phyloP scores from a whole-genome alignment of 2,888 invertebrate genomes.

The Homarus gammarus region DNA sequence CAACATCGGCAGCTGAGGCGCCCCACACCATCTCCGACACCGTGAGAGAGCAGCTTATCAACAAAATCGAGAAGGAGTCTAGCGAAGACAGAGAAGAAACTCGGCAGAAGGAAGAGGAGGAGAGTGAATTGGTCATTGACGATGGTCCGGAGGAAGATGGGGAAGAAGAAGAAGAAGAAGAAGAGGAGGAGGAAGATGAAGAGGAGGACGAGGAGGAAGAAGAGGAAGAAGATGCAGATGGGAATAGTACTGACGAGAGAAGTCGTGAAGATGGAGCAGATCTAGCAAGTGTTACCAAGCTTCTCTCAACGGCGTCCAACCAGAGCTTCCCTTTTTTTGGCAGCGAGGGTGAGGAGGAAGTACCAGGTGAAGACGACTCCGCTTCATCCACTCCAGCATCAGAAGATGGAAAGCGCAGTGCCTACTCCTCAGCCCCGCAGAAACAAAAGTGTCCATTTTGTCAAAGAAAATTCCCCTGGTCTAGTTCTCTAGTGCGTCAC shows the following conservation, averaged over 20 bases:
- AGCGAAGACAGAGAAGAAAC: conserved; percentile 81
- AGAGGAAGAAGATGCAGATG: conserved; percentile 75
- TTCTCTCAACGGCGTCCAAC: conserved; percentile 87
- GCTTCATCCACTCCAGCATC: conserved; percentile 41
- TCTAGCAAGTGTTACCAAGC: conserved; percentile 87
- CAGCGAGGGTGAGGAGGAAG: conserved; percentile 76
- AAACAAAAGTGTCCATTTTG: conserved; percentile 96
- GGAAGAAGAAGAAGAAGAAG: conserved; percentile 77
- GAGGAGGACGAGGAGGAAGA: conserved; percentile 58
- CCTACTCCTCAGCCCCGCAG: conserved; percentile 96
- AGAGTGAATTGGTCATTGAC: conserved; percentile 84
- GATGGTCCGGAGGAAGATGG: conserved; percentile 81
- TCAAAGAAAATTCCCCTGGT: conserved; percentile 97
- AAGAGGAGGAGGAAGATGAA: conserved; percentile 66
- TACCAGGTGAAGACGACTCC: conserved; percentile 77
- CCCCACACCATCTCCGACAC: conserved; percentile 45
- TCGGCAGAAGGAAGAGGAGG: conserved; percentile 55
- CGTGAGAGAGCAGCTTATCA: conserved; percentile 64
- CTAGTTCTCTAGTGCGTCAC: conserved; percentile 95
- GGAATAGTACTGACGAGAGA: conserved; percentile 74
- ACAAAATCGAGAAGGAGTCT: conserved; percentile 61
- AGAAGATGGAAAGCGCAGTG: conserved; percentile 89
- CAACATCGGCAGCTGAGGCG: conserved; percentile 81
- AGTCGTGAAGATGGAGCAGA: conserved; percentile 82
- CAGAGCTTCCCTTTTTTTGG: conserved; percentile 84